phyloP scores from a whole-genome alignment of 1,140 invertebrate genomes.

The Andrena cerasifolii region DNA sequence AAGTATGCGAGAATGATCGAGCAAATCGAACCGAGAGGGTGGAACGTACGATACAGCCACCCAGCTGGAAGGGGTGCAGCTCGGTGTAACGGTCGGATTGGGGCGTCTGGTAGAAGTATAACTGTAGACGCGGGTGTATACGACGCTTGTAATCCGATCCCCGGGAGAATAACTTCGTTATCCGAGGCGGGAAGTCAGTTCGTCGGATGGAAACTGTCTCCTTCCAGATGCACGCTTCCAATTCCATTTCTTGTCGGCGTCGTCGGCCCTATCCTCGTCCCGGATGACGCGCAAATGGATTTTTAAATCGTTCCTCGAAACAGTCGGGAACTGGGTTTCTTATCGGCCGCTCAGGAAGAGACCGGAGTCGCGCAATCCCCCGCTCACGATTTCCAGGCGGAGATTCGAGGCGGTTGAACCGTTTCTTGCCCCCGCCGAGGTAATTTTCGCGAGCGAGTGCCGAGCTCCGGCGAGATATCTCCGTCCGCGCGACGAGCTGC shows the following conservation, averaged over 20 bases:
- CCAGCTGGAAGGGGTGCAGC: background rate
- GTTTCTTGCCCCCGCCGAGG: background rate
- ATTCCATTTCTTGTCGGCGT: constrained; percentile 42
- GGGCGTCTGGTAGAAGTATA: constrained; percentile 9
- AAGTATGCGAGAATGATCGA: background rate
- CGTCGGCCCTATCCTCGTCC: constrained; percentile 17
- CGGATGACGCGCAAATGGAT: constrained; percentile 54
- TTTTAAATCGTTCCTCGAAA: constrained; percentile 48
- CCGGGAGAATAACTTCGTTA: constrained; percentile 71
- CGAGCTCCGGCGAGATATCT: background rate
- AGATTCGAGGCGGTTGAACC: background rate
- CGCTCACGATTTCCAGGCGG: background rate
- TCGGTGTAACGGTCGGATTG: background rate
- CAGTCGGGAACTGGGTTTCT: constrained; percentile 15
- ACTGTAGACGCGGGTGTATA: constrained; percentile 43
- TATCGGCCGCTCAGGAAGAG: constrained; percentile 14
- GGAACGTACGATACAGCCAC: background rate
- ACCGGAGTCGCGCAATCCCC: background rate
- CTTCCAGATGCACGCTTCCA: constrained; percentile 39
- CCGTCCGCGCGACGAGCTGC: background rate
- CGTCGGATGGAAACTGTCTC: constrained; percentile 42
- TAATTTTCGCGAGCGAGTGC: background rate
- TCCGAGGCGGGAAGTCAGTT: constrained; percentile 66
- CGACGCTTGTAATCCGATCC: constrained; percentile 59
- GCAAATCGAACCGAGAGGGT: too few species aligned